A percentile compares a stretch with the other conserved stretches of the same genome.
These are phyloP conservation scores for Oreochromis aureus DNA, from an alignment of 2,113 vertebrate genomes.

Conservation along the genomic window DNA sequence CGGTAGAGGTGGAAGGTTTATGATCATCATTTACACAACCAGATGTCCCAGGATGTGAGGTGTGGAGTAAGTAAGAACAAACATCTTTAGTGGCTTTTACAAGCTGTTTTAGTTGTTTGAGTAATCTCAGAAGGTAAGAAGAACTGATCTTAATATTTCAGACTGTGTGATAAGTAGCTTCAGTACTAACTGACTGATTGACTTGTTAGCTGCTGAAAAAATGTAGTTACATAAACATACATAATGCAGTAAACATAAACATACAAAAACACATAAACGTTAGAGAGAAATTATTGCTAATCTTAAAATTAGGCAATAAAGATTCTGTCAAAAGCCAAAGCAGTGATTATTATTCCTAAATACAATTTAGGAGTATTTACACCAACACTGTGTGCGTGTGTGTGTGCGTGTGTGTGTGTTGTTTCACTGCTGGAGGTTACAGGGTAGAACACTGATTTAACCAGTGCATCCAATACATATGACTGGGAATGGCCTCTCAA, in stretches of 20 bases:
- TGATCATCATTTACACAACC: background rate
- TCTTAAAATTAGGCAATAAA: background rate
- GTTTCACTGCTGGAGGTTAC: conserved; percentile 1
- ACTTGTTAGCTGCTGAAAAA: background rate
- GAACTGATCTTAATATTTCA: background rate
- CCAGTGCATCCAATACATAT: conserved; percentile 72
- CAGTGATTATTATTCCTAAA: background rate
- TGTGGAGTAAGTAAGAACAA: background rate
- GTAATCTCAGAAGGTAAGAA: background rate
- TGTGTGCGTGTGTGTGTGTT: background rate
- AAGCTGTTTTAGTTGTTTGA: background rate
- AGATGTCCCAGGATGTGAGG: background rate
- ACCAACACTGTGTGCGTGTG: background rate
- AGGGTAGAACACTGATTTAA: conserved; percentile 81
- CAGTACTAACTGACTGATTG: background rate
- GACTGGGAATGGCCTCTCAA: conserved; percentile 74
- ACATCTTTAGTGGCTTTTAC: background rate
- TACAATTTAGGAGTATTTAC: background rate
- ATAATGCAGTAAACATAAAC: background rate
- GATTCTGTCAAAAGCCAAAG: background rate
- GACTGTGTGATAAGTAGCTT: background rate
- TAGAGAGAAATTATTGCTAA: background rate
- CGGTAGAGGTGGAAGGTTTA: background rate
- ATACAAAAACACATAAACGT: background rate
- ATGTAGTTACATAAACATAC: background rate